phyloP scores from a whole-genome alignment of 1,140 invertebrate species.

The Lepidurus packardi region DNA sequence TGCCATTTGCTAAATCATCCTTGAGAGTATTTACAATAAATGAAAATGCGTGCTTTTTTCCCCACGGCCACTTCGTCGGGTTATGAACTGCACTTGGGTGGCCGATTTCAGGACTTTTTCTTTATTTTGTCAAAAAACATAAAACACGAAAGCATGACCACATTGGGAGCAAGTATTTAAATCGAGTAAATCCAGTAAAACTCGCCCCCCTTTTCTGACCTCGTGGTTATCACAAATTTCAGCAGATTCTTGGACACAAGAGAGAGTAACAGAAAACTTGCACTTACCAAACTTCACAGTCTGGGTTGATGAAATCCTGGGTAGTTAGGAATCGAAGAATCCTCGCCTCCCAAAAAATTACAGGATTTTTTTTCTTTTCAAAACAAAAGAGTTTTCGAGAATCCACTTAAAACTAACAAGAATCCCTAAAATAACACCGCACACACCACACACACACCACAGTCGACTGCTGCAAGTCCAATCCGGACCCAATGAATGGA shows the following conservation, averaged over 20 bases:
- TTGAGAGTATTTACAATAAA: too few species aligned
- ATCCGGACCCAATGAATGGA: constrained; percentile 7
- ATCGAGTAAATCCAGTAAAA: too few species aligned
- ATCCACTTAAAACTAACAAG: too few species aligned
- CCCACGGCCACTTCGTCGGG: neutral
- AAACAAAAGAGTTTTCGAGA: too few species aligned
- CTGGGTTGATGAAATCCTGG: too few species aligned
- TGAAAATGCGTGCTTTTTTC: neutral
- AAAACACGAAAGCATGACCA: too few species aligned
- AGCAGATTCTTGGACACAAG: neutral
- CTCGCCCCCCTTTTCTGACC: neutral
- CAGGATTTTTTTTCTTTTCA: too few species aligned
- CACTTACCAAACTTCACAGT: neutral
- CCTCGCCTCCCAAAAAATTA: too few species aligned
- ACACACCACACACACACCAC: neutral
- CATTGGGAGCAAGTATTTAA: too few species aligned
- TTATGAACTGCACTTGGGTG: neutral
- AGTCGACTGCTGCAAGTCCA: constrained; percentile 6
- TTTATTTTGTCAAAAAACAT: neutral
- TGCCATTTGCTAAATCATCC: too few species aligned
- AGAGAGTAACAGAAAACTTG: neutral
- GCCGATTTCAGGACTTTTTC: neutral
- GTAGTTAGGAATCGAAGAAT: too few species aligned
- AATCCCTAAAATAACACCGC: neutral
- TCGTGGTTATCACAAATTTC: neutral